Base-by-base conservation (phyloP, 2,113 vertebrate species). In the Oncorhynchus nerka region DNA sequence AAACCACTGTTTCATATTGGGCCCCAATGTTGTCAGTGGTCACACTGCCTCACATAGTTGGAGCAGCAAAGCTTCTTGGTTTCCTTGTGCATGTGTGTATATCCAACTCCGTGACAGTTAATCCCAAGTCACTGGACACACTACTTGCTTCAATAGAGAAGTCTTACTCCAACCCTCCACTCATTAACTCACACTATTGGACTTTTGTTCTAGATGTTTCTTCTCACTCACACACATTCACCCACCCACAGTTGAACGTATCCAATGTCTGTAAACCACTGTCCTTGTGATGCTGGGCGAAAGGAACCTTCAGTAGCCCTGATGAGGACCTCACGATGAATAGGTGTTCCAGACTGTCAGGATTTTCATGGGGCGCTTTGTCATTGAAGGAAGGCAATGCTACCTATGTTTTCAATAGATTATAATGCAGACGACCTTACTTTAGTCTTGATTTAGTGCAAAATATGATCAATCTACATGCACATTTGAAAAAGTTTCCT, bases 391-490 rank as follows among this genome's bases (percentile, higher is more conserved):
- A 32, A 51, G 66, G 48, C 49, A 68, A 71, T 67, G 69, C 70
- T 81, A 62, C 61, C 62, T 78, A 22, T 26, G 34, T 74, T 75
- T 34, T 75, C 19, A 67, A 83, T 68, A 70, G 59, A 70, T 68
- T 12, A 70, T 61, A 65, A 71, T 75, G 39, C 75, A 84, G 59
- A 81, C 19, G 32, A 3, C 74, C 28, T 39, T 70, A 78, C 73
- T 85, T 61, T 82, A 79, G 64, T 73, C 48, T 2, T 70, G 51
- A 45, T 30, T 66, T 66, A 81, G 83, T 84, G 79, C 85, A 79
- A 85, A 57, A 71, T 83, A 74, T 79, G 59, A 79, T 51, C 24
- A 66, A 81, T 75, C 73, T 59, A 67, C 65, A 67, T 71, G 65
- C 61, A 45, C 49, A 65, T 57, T 34, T 81, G 19, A 78, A 5